phyloP scores from a whole-genome alignment of 2,888 invertebrate species.

The Cheilosia vernalis region DNA sequence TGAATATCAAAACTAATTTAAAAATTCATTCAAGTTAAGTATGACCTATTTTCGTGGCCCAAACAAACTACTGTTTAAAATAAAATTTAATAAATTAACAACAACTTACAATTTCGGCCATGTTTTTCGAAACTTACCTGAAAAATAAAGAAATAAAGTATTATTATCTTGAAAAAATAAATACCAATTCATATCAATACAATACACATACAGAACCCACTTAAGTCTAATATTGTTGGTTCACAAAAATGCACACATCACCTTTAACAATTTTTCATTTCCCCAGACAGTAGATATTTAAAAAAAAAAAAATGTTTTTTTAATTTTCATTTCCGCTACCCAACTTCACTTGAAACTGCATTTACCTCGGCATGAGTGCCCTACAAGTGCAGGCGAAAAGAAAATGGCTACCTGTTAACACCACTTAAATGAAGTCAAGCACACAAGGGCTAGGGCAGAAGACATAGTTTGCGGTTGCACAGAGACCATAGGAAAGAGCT shows the following conservation, averaged over 20 bases:
- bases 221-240: background rate
- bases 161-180: background rate
- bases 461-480: conserved; percentile 1
- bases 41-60: no score
- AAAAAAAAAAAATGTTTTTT: no score
- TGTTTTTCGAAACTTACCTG: conserved; percentile 67
- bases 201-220: no score
- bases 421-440: conserved; percentile 24
- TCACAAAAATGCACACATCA: background rate
- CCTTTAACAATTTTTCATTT: background rate
- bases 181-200: background rate
- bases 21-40: no score
- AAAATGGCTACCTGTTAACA: conserved; percentile 43
- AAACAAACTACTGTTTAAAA: background rate
- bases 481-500: background rate
- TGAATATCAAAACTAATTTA: no score
- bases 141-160: conserved; percentile 23
- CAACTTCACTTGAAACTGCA: background rate
- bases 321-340: conserved; percentile 2
- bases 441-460: conserved; percentile 9
- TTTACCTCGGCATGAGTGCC: background rate
- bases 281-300: no score
- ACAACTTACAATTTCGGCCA: conserved; percentile 69
- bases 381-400: background rate
- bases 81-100: background rate